Base-by-base conservation (phyloP, 2,888 invertebrate species). In the Malthinus seriepunctatus region DNA sequence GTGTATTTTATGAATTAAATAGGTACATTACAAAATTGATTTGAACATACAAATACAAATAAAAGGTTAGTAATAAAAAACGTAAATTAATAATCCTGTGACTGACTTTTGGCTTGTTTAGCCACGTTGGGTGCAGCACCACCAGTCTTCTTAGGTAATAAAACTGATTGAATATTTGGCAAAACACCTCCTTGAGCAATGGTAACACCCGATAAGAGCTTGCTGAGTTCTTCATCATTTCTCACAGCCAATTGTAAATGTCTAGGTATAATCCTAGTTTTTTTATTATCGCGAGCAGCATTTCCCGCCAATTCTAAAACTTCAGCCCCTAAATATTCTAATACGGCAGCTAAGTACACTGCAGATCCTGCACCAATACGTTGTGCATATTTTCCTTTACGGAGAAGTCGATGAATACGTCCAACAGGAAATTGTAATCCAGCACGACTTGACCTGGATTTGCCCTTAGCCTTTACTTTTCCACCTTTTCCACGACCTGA, bases 341-440 rank as follows among this genome's bases (percentile, higher is more conserved):
- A 34, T 1, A 56, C 54, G 11, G 56, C 56, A 8, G 56, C 56
- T n/a, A 45, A 32, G 31, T 56, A 56, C 7, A 56, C 44, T 0
- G 54, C 14, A 33, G 54, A 39, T 1, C 23, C 35, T n/a, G 34
- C 55, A 33, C 56, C 56, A 8, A 56, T 33, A 2, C 56, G 44
- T 38, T 46, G n/a, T 5, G 46, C 46, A 33, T 46, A 46, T 67
- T 86, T 82, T 1, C 87, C 87, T 63, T 84, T 84, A 8, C 84
- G 79, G 3, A 88, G 76, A 10, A 84, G 75, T 63, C 86, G 82
- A 65, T 84, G 83, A 42, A 86, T 81, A 69, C 85, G 79, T 14
- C 83, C 83, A 6, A 86, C 86, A 0, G 86, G 85, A 63, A 86
- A 83, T 59, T 80, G 81, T 1, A 87, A 75, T 1, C 85, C 85